Evolutionary conservation across 2,797 vertebrate genomes (phyloP), one percentile per base, ranked within the genome.

Genomic region (Meriones psammophilus): DNA sequence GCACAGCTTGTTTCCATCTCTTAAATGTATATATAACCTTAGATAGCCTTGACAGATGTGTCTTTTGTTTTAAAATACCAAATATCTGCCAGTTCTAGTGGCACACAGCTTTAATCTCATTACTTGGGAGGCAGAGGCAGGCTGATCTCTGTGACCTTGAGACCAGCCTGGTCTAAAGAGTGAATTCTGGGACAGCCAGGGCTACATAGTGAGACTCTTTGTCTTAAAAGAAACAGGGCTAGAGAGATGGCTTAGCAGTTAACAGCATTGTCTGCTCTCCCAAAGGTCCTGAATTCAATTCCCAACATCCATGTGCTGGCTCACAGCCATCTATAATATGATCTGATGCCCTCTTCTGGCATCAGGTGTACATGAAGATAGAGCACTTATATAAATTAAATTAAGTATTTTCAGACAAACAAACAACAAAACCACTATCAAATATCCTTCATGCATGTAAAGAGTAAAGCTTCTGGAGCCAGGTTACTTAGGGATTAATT

Each of bases 1-100:
- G 26, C 24, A 76, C 60, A 96, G 79, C 14, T 76, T 91, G 26
- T 42, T 95, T 80, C 9, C 9, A 30, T 84, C 56, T 77, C 28
- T 39, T 96, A 94, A 84, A 89, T 95, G 71, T 10, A 74, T 42
- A 39, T 7, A 10, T 50, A 50, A 92, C 81, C 92, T 95, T 92
- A 94, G 12, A 39, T 94, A 95, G 33, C 50, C 58, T 56, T 39
- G 50, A 94, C 46, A 78, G 30, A 92, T 93, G 30, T 66, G 56
- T 56, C 68, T 94, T 89, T 96, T 88, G 77, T 76, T 96, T 92
- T 76, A 87, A 93, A 90, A 68, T 88, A 78, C 42, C 71, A 94
- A 94, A 84, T 28, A 76, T 26, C 10, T 26, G 46, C 28, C 42
- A 15, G 14, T 77, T 77, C 1, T 77, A 77, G 74, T 77, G 74